Base-by-base conservation (phyloP, 2,113 vertebrate genomes). In the Rattus rattus region DNA sequence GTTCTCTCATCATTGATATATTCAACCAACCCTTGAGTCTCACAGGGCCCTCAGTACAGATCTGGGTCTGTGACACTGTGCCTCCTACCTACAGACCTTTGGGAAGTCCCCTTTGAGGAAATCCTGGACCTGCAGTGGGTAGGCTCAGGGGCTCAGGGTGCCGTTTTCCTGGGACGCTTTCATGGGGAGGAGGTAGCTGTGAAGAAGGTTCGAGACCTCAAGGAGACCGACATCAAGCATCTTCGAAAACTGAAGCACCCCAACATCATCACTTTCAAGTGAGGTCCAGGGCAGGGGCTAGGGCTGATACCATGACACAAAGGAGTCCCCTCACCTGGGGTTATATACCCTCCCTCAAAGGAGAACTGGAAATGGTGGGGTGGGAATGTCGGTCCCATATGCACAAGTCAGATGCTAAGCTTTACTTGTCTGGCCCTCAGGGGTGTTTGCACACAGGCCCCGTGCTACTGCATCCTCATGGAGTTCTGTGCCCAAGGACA, bases 261-360 rank as follows among this genome's bases (percentile, higher is more conserved):
- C 98, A 99, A 99, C 98, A 99, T 99, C 98, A 99, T 99, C 98
- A 99, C 99, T 70, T 99, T 99, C 99, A 99, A 99, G 99, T 99
- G 91, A 99, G 99, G 39, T 36, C 89, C 88, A 61, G 59, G 94
- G 94, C 89, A 61, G 70, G 86, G 95, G 20, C 47, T 59, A 88
- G n/a, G 49, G 43, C 43, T 43, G 26, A 61, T 22, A 30, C 61
- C 52, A 13, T 16, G 7, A 49, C 17, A 39, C 72, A 16, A 28
- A 73, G 67, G 65, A 49, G 39, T 54, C 47, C 75, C 20, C 43
- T 49, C 61, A 20, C 63, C n/a, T 47, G 92, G 88, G 33, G 84
- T n/a, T 85, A 84, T 17, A 24, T 39, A 5, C 24, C 26, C 43
- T n/a, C 77, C 85, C 91, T 72, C 89, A 72, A 20, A 89, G 30